phyloP scores from a whole-genome alignment of 2,113 vertebrate genomes.

The Syngnathus floridae region DNA sequence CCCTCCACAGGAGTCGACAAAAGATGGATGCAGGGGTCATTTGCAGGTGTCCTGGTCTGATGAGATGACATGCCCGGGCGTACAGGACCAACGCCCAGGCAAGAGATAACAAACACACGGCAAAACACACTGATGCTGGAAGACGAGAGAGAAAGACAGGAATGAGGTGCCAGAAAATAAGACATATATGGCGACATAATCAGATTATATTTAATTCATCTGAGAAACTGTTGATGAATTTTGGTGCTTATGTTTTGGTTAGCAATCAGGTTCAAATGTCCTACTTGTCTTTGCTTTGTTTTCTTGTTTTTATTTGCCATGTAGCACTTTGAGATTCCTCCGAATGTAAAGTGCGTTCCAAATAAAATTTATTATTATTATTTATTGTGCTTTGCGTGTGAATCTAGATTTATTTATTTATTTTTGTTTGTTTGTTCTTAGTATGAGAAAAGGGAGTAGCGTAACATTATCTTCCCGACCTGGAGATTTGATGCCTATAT shows the following conservation, averaged over 20 bases:
- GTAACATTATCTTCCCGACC: constrained; percentile 29
- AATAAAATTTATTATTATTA: too few species aligned
- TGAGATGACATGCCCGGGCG: constrained; percentile 56
- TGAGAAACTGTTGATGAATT: background rate
- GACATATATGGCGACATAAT: too few species aligned
- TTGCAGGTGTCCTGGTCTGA: constrained; percentile 70
- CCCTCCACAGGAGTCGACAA: constrained; percentile 83
- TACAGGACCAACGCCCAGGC: constrained; percentile 81
- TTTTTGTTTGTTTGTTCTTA: too few species aligned
- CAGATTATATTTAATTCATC: too few species aligned
- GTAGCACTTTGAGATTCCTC: too few species aligned
- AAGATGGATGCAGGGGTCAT: constrained; percentile 67
- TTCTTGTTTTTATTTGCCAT: background rate
- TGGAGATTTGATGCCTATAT: constrained; percentile 64
- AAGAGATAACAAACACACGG: constrained; percentile 73
- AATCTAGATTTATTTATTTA: too few species aligned
- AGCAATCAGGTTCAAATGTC: background rate
- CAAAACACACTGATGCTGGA: constrained; percentile 70
- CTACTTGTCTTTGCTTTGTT: background rate
- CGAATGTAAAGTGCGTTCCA: too few species aligned
- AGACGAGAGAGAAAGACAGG: background rate
- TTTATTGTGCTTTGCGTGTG: too few species aligned
- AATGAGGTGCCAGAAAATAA: background rate
- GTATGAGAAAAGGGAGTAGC: background rate
- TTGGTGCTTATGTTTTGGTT: background rate